Evolutionary conservation across 2,888 invertebrate species (phyloP), one percentile per base, ranked within the genome.

Genomic region (Trissolcus brochymenae): DNA sequence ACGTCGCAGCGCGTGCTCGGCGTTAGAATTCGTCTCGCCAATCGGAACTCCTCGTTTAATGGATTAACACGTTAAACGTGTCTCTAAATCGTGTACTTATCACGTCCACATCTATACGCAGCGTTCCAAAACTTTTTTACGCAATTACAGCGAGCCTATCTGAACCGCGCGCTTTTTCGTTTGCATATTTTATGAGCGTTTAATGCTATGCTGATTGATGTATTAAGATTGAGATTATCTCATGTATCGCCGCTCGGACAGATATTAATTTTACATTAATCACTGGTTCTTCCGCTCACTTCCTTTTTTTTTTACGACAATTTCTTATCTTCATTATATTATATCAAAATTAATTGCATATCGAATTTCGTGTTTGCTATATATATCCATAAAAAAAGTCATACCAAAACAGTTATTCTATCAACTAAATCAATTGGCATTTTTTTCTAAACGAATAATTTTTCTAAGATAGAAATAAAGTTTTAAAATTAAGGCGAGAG

Each of bases 11-110:
- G 73, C 73, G 62, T 74, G 74, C 67, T 66, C 51, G 51, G 74
- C 74, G 74, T 67, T 67, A 67, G 67, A 74, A 74, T 74, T 67
- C 74, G 74, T 74, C 62, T 61, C 67, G 62, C 74, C 62, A 61
- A 67, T 74, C 74, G 67, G 43, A 67, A 55, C 66, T 61, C 43
- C 60, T 67, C 66, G 66, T 67, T 74, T 66, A 56, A 74, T 67
- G 74, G 74, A 74, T 74, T 67, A 67, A 67, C 74, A 74, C 62
- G 57, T 74, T 74, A 53, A 57, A 66, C 55, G 73, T 61, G 73
- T 51, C 66, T 66, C 66, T 49, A 73, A 73, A 73, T 73, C 60
- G 55, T 54, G 60, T 65, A 72, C 65, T 73, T 73, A 72, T 64
- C 64, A 53, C 57, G 50, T 29, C 50, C n/a, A 35, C 56, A 68